Evolutionary conservation across 2,888 invertebrate species (phyloP).

Genomic region (Galerucella pusilla): DNA sequence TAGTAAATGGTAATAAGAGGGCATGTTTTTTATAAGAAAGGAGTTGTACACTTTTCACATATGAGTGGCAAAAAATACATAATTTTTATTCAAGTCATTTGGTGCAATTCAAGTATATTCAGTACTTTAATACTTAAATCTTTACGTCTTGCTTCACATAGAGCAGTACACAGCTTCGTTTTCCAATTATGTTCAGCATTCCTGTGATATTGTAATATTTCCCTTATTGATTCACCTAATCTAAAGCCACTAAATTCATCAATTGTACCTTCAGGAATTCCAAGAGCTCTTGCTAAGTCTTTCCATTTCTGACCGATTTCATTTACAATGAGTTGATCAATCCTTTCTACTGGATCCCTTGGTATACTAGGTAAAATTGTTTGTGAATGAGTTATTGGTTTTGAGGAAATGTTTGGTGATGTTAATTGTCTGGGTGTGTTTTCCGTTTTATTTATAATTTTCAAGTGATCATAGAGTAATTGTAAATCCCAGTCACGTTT

Average conservation of each 20-base stretch:
- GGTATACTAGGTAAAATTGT: constrained; percentile 16
- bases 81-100: not conserved
- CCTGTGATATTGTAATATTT: constrained; percentile 21
- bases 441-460: not conserved
- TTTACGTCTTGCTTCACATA: constrained; percentile 15
- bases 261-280: constrained; percentile 21
- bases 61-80: not conserved
- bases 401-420: not conserved
- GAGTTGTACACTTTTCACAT: no score
- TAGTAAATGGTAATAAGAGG: no score
- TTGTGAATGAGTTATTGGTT: not conserved
- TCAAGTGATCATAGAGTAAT: constrained; percentile 2
- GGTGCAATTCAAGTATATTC: constrained; percentile 6
- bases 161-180: not conserved
- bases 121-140: constrained; percentile 19
- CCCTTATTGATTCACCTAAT: constrained; percentile 15
- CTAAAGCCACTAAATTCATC: not conserved
- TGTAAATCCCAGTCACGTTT: constrained; percentile 21
- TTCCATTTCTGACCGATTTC: constrained; percentile 31
- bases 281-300: constrained; percentile 12
- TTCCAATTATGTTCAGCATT: constrained; percentile 2
- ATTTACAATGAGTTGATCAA: constrained; percentile 14
- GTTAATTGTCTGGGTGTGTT: not conserved
- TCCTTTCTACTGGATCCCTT: constrained; percentile 7
- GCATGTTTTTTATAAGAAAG: no score